Evolutionary conservation across 1,140 invertebrate species (phyloP).

Genomic region (Brachystomella parvula): DNA sequence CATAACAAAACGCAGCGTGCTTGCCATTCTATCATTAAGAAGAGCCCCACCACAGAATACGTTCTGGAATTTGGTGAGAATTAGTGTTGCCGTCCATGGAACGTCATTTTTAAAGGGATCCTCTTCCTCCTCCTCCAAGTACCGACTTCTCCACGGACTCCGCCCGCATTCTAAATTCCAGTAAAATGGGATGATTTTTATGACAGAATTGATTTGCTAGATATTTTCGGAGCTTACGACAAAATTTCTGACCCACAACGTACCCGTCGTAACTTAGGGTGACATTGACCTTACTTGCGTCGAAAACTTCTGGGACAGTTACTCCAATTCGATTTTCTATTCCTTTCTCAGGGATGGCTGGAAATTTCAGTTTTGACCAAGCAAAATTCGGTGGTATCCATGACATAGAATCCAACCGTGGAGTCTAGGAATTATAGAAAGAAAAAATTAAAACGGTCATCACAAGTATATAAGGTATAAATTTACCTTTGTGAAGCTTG

Average conservation of each 20-base stretch:
- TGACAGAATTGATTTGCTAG: background rate
- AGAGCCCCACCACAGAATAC: constrained; percentile 22
- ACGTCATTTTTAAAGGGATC: constrained; percentile 8
- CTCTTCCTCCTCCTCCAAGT: background rate
- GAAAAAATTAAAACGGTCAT: background rate
- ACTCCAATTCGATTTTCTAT: background rate
- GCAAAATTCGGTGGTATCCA: background rate
- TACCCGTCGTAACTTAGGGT: background rate
- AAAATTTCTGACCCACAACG: background rate
- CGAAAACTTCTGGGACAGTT: background rate
- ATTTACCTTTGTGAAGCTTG: background rate
- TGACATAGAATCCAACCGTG: background rate
- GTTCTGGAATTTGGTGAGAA: constrained; percentile 12
- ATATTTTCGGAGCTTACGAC: background rate
- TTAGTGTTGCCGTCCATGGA: constrained; percentile 27
- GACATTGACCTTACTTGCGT: background rate
- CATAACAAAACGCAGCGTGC: no score
- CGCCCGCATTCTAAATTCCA: background rate
- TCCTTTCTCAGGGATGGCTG: background rate
- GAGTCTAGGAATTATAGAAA: background rate
- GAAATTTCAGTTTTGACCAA: constrained; percentile 6
- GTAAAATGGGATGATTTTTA: background rate
- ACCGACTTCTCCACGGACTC: background rate
- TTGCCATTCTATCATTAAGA: constrained; percentile 14
- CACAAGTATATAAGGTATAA: background rate